Conservation (phyloP, 2,888 invertebrate genomes). For the Drosophila falleni region DNA sequence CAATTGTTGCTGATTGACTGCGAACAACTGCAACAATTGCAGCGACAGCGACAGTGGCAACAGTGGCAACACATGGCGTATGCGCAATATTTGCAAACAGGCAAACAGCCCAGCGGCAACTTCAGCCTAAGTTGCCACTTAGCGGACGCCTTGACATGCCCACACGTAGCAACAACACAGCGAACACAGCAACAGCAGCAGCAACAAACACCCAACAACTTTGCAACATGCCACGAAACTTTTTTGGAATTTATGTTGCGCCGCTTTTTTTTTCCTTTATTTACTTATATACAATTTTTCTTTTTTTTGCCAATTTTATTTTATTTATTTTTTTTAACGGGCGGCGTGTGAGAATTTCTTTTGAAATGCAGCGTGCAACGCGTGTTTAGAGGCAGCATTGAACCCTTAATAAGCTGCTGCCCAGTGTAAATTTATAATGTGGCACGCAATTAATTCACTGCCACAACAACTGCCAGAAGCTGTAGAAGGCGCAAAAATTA, state of each 20-base stretch:
- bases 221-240: slow-evolving; percentile 76
- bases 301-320: slow-evolving; percentile 33
- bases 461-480: slow-evolving; percentile 57
- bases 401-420: slow-evolving; percentile 64
- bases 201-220: slow-evolving; percentile 66
- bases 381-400: slow-evolving; percentile 59
- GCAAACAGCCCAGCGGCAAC: slow-evolving; percentile 33
- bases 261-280: slow-evolving; percentile 33
- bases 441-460: slow-evolving; percentile 78
- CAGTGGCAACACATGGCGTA: slow-evolving; percentile 55
- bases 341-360: slow-evolving; percentile 83
- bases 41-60: not conserved
- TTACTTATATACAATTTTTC: slow-evolving; percentile 11
- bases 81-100: slow-evolving; percentile 69
- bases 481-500: slow-evolving; percentile 75
- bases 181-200: slow-evolving; percentile 36
- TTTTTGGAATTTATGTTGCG: slow-evolving; percentile 72
- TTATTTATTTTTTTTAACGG: not conserved
- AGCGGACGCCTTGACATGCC: slow-evolving; percentile 77
- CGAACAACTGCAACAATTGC: slow-evolving; percentile 42
- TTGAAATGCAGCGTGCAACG: slow-evolving; percentile 69
- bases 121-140: slow-evolving; percentile 40
- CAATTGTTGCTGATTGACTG: slow-evolving; percentile 61
- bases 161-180: slow-evolving; percentile 62
- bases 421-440: slow-evolving; percentile 70